These are phyloP conservation scores for Sclerurus mexicanus DNA, from an alignment of 2,113 vertebrate genomes.

Conservation along the genomic window DNA sequence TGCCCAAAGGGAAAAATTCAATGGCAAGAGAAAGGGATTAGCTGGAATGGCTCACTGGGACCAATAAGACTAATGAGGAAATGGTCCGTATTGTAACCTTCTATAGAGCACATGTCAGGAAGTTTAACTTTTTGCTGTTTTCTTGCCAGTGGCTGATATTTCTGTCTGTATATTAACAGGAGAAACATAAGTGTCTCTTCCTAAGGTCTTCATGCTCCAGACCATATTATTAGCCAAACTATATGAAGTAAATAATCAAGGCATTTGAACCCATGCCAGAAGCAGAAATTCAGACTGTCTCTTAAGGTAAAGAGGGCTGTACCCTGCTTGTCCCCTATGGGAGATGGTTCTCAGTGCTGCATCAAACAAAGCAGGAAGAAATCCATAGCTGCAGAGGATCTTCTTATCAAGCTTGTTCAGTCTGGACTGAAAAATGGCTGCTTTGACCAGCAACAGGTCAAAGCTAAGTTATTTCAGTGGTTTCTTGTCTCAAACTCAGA, in stretches of 20 bases:
- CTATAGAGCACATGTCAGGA: neutral
- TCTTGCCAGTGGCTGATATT: neutral
- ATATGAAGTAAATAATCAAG: neutral
- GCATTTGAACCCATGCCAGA: neutral
- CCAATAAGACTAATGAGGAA: neutral
- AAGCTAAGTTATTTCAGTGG: neutral
- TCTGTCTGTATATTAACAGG: neutral
- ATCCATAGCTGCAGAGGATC: neutral
- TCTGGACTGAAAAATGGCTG: neutral
- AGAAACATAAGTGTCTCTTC: neutral
- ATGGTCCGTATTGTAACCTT: neutral
- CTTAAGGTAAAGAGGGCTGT: neutral
- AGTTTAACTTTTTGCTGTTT: constrained; percentile 25
- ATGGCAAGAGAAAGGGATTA: neutral
- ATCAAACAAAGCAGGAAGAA: neutral
- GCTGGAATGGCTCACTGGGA: neutral
- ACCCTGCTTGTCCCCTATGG: neutral
- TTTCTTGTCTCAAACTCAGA: neutral
- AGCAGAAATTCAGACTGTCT: neutral
- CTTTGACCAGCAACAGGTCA: neutral
- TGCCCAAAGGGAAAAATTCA: neutral
- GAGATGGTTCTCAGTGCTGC: neutral
- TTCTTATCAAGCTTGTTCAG: neutral
- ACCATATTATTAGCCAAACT: neutral
- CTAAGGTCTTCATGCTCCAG: neutral